These are phyloP conservation scores for Plebejus melissa DNA, from an alignment of 2,888 invertebrate species.

Conservation along the genomic window DNA sequence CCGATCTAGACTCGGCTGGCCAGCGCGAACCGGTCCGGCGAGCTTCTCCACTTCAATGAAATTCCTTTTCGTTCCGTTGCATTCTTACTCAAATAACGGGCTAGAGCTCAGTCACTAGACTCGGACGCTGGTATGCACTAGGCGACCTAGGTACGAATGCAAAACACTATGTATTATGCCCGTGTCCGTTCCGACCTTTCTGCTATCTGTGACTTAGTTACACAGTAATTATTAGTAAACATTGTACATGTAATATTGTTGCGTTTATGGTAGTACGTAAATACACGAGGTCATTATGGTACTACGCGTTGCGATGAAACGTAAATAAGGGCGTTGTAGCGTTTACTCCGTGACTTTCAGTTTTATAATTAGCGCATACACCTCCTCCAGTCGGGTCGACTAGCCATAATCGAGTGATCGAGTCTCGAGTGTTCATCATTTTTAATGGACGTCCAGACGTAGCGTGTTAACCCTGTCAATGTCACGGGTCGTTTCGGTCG, in stretches of 20 bases:
- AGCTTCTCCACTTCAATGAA: constrained; percentile 71
- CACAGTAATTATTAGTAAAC: constrained; percentile 30
- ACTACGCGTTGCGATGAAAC: constrained; percentile 27
- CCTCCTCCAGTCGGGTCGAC: constrained; percentile 31
- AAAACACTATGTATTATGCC: constrained; percentile 34
- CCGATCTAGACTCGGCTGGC: constrained; percentile 55
- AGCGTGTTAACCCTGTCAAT: constrained; percentile 66
- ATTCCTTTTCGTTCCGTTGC: constrained; percentile 76
- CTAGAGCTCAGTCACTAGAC: constrained; percentile 51
- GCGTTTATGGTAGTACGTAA: constrained; percentile 26
- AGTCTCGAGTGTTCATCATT: constrained; percentile 40
- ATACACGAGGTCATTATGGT: constrained; percentile 27
- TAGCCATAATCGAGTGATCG: constrained; percentile 35
- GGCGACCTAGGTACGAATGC: background rate
- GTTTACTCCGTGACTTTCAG: constrained; percentile 24
- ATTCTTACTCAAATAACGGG: constrained; percentile 75
- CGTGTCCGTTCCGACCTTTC: constrained; percentile 34
- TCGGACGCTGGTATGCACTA: constrained; percentile 27
- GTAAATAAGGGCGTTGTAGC: constrained; percentile 21
- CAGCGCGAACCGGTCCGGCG: constrained; percentile 67
- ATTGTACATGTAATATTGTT: constrained; percentile 28
- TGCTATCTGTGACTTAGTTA: constrained; percentile 31
- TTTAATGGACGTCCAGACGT: constrained; percentile 45
- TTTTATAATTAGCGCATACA: constrained; percentile 27
- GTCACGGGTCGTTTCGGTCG: constrained; percentile 63